Base-by-base conservation (phyloP, 2,113 vertebrate species). In the Corythornis madagascariensis region DNA sequence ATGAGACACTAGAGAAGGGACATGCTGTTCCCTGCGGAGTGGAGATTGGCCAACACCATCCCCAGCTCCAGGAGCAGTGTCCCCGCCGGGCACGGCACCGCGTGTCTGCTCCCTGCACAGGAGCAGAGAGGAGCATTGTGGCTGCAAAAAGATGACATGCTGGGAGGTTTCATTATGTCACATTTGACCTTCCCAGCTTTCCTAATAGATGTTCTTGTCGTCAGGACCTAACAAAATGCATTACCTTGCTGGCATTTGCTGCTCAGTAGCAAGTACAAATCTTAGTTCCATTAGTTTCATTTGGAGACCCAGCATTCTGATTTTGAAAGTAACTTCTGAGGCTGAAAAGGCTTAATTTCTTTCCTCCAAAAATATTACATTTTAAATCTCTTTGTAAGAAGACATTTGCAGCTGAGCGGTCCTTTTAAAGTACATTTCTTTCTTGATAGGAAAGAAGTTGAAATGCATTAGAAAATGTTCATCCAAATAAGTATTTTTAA, bases 351-450 rank as follows among this genome's bases (percentile, higher is more conserved):
- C 42, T 73, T 86, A n/a, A 10, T 24, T 38, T 83, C 82, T 71
- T 70, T 45, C 86, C 42, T 56, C 8, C 2, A 8, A 45, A 69
- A 90, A 90, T 70, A 86, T 84, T 94, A 83, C 66, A 90, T 94
- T 95, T 90, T 72, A 86, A 74, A 86, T 48, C 64, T 88, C 40
- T 82, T 72, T 81, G 40, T 90, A 75, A 88, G 79, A 88, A 79
- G 81, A 78, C 81, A 63, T 86, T 84, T 87, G 55, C 63, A 94
- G 55, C 50, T 87, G 70, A 96, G 73, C 33, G 76, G 61, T 42
- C 67, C 55, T 88, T 92, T 84, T 63, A 81, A 88, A 61, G 53
- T 20, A 69, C 53, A 75, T 81, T 82, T 53, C 45, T 76, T 45
- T 75, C 73, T 82, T 50, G 17, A 59, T 73, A 63, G 9, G 66